Evolutionary conservation across 2,113 vertebrate species (phyloP).

Genomic region (Cavia porcellus): DNA sequence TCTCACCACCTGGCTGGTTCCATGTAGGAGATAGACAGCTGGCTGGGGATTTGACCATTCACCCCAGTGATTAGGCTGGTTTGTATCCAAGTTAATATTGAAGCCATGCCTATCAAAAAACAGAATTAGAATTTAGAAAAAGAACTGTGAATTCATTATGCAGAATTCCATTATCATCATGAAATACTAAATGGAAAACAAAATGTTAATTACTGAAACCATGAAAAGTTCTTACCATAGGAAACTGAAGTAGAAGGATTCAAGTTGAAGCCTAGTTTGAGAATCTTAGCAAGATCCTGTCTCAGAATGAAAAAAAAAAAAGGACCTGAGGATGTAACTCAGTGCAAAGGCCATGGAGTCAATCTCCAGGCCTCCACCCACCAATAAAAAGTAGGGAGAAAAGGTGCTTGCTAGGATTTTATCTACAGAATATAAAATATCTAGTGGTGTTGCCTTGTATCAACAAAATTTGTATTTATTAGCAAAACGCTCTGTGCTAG

Average conservation of each 20-base stretch:
- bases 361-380: background rate
- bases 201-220: background rate
- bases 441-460: background rate
- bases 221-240: background rate
- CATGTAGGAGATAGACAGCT: background rate
- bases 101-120: conserved; percentile 1
- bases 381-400: background rate
- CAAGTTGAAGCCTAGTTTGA: background rate
- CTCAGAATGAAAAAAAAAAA: background rate
- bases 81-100: background rate
- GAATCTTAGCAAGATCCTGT: background rate
- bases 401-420: background rate
- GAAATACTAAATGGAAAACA: background rate
- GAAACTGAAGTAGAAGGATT: background rate
- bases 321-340: background rate
- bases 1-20: background rate
- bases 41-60: background rate
- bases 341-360: background rate
- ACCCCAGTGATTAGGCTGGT: background rate
- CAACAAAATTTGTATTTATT: background rate
- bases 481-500: background rate
- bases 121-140: conserved; percentile 21
- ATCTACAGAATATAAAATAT: background rate
- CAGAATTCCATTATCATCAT: background rate
- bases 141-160: background rate